Evolutionary conservation across 2,797 vertebrate genomes (phyloP).

Genomic region (Rhynchonycteris naso): DNA sequence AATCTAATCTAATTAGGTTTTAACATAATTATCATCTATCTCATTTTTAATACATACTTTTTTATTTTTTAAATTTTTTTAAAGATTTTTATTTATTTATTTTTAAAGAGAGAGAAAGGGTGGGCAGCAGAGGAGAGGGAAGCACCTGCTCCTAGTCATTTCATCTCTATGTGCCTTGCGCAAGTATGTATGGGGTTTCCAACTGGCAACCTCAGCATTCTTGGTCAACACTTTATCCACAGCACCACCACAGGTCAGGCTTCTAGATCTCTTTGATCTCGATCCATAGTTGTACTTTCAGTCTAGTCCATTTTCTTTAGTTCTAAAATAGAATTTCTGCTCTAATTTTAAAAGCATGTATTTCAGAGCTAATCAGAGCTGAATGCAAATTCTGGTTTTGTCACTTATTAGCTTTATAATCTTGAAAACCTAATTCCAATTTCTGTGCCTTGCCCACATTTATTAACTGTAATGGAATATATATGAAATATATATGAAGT

Average conservation of each 20-base stretch:
- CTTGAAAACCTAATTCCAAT: neutral
- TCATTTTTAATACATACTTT: neutral
- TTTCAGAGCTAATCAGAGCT: neutral
- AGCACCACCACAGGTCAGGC: too few relatives aligned
- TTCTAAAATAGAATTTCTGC: conserved; percentile 41
- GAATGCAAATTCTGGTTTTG: neutral
- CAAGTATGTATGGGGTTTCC: too few relatives aligned
- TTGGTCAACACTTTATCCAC: too few relatives aligned
- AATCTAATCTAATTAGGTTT: neutral
- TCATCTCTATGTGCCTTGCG: too few relatives aligned
- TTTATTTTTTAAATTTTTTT: neutral
- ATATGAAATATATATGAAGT: neutral
- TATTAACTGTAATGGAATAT: neutral
- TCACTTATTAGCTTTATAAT: conserved; percentile 16
- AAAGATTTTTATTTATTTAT: too few relatives aligned
- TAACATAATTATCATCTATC: neutral
- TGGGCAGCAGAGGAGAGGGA: too few relatives aligned
- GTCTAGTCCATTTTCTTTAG: neutral
- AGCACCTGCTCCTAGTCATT: too few relatives aligned
- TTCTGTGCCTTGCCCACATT: neutral
- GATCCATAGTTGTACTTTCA: neutral
- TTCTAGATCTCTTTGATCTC: neutral
- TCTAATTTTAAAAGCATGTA: neutral
- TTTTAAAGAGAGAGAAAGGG: too few relatives aligned
- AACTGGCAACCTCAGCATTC: too few relatives aligned